Evolutionary conservation across 2,888 invertebrate species (phyloP), one percentile per base, ranked within the genome.

Genomic region (Pandemis corylana): DNA sequence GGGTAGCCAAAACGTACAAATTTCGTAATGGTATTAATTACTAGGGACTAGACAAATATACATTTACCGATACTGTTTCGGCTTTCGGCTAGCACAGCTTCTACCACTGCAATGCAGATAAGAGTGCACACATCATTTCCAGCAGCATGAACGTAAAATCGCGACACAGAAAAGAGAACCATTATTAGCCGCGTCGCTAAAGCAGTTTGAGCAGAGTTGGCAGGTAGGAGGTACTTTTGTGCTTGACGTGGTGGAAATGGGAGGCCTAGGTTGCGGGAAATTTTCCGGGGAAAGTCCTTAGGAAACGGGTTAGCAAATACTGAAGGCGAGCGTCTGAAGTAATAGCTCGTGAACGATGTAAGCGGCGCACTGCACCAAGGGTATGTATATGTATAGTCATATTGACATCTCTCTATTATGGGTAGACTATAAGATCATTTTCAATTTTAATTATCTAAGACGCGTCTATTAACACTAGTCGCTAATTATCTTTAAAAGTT

Each of bases 241-340:
- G 51, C 66, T 64, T n/a, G 10, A 44, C 3, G 44, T 41, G n/a
- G 64, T 42, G 42, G 41, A 41, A 62, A 42, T 62, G 42, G 42
- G 42, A 63, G 64, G 7, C 44, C 46, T 65, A 65, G 64, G 64
- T 20, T 20, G 64, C 46, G 20, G 15, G 64, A n/a, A n/a, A n/a
- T n/a, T n/a, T n/a, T n/a, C n/a, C n/a, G n/a, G 20, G 15, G 64
- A 65, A 53, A 62, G n/a, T 15, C 51, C 51, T 71, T 53, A 28
- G 15, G 63, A 71, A 42, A 63, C 46, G 65, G 59, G 51, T 56
- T 36, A 13, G 64, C 15, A 65, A 71, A 71, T 71, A 71, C 65
- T 71, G 44, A 42, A 56, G 56, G 56, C 56, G 15, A 56, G 56
- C 20, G 12, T 1, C 12, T 51, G n/a, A 56, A 56, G 56, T 56